A percentile compares a stretch with the other conserved stretches of the same genome.
These are phyloP conservation scores for Calephelis perditalis DNA, from an alignment of 2,888 invertebrate species.

Conservation along the genomic window DNA sequence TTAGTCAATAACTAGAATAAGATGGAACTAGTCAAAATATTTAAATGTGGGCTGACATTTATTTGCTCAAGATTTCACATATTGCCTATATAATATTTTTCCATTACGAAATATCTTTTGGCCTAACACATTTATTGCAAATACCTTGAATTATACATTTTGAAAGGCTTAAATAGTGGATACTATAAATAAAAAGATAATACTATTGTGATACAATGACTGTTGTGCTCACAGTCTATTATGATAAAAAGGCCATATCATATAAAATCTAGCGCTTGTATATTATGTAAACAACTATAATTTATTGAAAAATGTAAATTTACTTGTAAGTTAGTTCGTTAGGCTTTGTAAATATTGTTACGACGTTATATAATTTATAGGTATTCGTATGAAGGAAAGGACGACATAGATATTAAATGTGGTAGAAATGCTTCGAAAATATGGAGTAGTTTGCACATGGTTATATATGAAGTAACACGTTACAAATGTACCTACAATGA, in stretches of 20 bases:
- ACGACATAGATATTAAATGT: constrained; percentile 58
- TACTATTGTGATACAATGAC: constrained; percentile 51
- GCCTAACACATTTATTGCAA: constrained; percentile 18
- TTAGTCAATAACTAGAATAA: constrained; percentile 53
- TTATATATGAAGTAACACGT: constrained; percentile 50
- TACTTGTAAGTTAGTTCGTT: constrained; percentile 71
- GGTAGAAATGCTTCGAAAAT: constrained; percentile 61
- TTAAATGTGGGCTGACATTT: constrained; percentile 52
- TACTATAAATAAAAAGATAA: constrained; percentile 16
- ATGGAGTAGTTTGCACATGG: constrained; percentile 64
- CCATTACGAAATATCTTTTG: constrained; percentile 15
- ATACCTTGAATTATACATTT: constrained; percentile 14
- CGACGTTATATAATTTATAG: constrained; percentile 78
- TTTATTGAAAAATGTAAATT: constrained; percentile 74
- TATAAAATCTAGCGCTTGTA: constrained; percentile 72
- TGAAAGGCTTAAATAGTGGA: constrained; percentile 14
- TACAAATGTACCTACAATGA: constrained; percentile 49
- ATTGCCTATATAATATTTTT: constrained; percentile 16
- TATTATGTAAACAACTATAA: constrained; percentile 74
- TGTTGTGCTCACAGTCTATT: constrained; percentile 59
- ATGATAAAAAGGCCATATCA: constrained; percentile 72
- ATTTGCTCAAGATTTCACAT: constrained; percentile 46
- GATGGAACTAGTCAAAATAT: constrained; percentile 71
- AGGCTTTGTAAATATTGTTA: constrained; percentile 79
- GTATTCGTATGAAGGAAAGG: constrained; percentile 62